Conservation (phyloP, 2,797 vertebrate species). For the Macropus fuliginosus region DNA sequence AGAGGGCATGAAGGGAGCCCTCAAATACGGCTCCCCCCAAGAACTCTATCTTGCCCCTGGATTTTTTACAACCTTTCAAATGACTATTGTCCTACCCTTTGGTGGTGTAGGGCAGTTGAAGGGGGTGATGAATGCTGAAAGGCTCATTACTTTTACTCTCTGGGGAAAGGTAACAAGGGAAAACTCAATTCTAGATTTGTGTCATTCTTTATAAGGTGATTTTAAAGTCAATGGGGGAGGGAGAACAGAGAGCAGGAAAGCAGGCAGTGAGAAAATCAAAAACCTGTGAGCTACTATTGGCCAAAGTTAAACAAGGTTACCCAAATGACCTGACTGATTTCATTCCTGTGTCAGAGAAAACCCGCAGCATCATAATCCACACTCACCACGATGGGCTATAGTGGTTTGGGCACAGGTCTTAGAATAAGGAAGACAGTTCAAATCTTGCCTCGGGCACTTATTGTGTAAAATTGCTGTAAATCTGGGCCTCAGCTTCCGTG, state of each 20-base stretch:
- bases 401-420: background rate
- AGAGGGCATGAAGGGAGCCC: background rate
- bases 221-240: conserved; percentile 42
- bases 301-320: conserved; percentile 4
- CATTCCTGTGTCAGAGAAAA: background rate
- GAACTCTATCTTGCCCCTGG: too few relatives aligned
- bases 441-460: background rate
- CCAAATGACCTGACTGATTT: background rate
- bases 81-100: background rate
- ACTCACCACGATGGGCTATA: background rate
- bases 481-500: background rate
- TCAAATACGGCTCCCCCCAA: background rate
- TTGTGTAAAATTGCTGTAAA: background rate
- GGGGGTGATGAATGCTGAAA: background rate
- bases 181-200: conserved; percentile 49
- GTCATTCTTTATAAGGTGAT: conserved; percentile 68
- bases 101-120: conserved; percentile 11
- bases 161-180: conserved; percentile 2
- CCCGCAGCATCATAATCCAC: background rate
- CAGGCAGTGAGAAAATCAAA: background rate
- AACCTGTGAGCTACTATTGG: background rate
- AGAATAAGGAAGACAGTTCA: background rate
- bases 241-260: background rate
- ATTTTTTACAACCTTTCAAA: conserved; percentile 22
- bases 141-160: background rate